Percentiles rank a stretch among this genome's conserved stretches.
These are phyloP conservation scores for Hucho hucho DNA, from an alignment of 2,113 vertebrate species.

Conservation along the genomic window DNA sequence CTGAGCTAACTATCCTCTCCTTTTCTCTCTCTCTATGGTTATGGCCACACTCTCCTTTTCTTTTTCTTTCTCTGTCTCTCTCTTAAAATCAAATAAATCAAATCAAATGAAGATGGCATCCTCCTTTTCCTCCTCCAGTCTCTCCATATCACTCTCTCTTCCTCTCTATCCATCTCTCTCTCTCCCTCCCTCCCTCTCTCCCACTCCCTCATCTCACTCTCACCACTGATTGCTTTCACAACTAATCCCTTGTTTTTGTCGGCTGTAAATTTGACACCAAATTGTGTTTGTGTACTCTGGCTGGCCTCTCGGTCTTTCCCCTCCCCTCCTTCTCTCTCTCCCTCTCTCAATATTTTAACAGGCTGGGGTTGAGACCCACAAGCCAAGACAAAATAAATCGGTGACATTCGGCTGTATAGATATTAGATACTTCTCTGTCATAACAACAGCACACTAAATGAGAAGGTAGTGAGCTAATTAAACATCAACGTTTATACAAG, in stretches of 20 bases:
- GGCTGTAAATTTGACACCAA: neutral
- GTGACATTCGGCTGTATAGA: neutral
- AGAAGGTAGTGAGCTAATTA: neutral
- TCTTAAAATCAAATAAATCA: neutral
- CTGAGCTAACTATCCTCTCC: neutral
- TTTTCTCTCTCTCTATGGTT: neutral
- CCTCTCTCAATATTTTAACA: conserved; percentile 1
- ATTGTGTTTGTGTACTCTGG: neutral
- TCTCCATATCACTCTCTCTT: neutral
- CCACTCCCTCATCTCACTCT: neutral
- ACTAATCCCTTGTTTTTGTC: conserved; percentile 7
- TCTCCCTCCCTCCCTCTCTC: neutral
- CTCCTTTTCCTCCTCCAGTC: neutral
- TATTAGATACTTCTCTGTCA: neutral
- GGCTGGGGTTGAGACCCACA: neutral
- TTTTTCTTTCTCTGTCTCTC: conserved; percentile 3
- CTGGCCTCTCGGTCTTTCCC: neutral
- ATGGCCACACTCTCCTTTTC: neutral
- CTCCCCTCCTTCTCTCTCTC: conserved; percentile 4
- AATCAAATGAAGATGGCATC: too few relatives aligned
- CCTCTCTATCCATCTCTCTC: neutral
- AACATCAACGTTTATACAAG: neutral
- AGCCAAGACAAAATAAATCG: neutral
- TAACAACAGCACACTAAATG: neutral
- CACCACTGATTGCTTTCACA: conserved; percentile 7